Conservation (phyloP, 2,113 vertebrate genomes). For the Cochlearius cochlearius region DNA sequence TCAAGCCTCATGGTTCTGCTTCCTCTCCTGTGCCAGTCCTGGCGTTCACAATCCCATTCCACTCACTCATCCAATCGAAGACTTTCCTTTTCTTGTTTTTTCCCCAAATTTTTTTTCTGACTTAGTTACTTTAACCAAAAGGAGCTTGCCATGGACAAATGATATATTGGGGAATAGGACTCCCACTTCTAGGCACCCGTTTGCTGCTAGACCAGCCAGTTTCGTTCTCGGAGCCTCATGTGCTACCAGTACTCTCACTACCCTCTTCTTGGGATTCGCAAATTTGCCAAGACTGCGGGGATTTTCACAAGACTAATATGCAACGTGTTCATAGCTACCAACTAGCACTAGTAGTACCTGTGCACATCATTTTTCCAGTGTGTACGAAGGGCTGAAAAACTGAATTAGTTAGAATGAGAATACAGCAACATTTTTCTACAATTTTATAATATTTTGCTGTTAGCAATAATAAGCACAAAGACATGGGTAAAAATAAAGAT, state of each 20-base stretch:
- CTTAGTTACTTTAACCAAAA: neutral
- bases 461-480: neutral
- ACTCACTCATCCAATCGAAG: neutral
- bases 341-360: neutral
- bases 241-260: neutral
- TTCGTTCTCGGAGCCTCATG: neutral
- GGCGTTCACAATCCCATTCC: neutral
- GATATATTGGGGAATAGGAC: neutral
- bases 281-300: neutral
- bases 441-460: neutral
- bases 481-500: neutral
- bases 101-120: neutral
- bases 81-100: neutral
- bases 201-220: neutral
- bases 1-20: neutral
- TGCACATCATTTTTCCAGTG: neutral
- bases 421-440: neutral
- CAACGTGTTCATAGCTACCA: neutral
- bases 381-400: neutral
- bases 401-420: neutral
- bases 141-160: neutral
- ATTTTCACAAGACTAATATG: neutral
- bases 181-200: neutral
- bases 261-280: neutral
- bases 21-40: neutral